Evolutionary conservation across 2,888 invertebrate species (phyloP), one percentile per base, ranked within the genome.

Genomic region (Vandiemenella viatica): DNA sequence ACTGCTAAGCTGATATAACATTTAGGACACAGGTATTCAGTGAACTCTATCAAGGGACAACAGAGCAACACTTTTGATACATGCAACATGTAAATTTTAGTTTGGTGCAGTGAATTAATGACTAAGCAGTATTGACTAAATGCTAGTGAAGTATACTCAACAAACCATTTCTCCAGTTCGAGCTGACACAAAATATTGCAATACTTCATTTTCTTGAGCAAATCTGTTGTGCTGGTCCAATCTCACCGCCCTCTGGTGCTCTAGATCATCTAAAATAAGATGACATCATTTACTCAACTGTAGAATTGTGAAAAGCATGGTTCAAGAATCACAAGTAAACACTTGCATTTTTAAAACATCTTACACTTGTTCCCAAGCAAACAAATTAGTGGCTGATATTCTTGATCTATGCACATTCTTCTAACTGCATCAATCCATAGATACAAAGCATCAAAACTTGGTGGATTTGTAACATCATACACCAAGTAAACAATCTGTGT

Each of bases 401-500:
- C 56, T 53, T 73, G 68, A 13, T 58, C 53, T 20, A 68, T 65
- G 41, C 65, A 66, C 18, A 72, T 64, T 13, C 66, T 64, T 45
- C 70, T 69, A 1, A 78, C 70, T 51, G 67, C 68, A 1, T 67
- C 64, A 53, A 85, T 69, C 91, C 91, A 92, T 46, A 75, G 71
- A 37, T 71, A 69, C 16, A 89, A 67, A 59, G 77, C 78, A 49
- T 86, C 85, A 64, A 91, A 90, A 63, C 86, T 88, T 56, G 77
- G 72, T 43, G 76, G 70, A 62, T 83, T 86, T 22, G 88, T 87
- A 47, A 91, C 77, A 62, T 91, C 90, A 63, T 88, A 90, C 1
- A 88, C 83, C 55, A 90, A 69, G 46, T 90, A 63, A 46, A 88
- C 74, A 46, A 84, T 76, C 87, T 83, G 64, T 57, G 10, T 17